Percentiles rank a stretch among this genome's conserved stretches.
Evolutionary conservation across 1,140 invertebrate genomes (phyloP).

Genomic region (Drosophila mayri): DNA sequence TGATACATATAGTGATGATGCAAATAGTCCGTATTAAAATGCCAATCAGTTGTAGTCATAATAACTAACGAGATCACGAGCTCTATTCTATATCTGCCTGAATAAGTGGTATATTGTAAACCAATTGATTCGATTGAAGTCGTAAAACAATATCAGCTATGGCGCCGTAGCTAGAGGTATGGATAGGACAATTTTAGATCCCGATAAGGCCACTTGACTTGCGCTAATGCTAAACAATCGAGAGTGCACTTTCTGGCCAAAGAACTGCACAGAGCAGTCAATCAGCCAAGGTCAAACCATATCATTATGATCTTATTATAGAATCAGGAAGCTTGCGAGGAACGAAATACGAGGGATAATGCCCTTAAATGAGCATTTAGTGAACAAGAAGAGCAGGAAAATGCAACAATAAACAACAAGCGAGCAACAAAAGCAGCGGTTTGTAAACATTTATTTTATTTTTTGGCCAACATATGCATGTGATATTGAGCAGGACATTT

Average conservation of each 20-base stretch:
- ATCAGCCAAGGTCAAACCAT: conserved; percentile 3
- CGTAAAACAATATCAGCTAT: conserved; percentile 44
- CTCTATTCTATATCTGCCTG: conserved; percentile 21
- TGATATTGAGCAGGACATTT: conserved; percentile 58
- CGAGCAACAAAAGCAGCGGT: conserved; percentile 20
- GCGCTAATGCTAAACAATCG: conserved; percentile 12
- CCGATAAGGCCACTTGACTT: conserved; percentile 28
- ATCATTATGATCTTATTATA: conserved; percentile 27
- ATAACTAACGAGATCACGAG: conserved; percentile 35
- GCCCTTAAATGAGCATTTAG: conserved; percentile 40
- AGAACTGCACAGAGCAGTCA: not conserved
- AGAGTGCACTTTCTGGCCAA: conserved; percentile 21
- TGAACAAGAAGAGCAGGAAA: conserved; percentile 30
- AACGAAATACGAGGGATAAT: conserved; percentile 45
- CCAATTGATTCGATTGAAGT: conserved; percentile 36
- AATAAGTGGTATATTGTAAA: conserved; percentile 1
- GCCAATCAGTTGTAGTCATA: not conserved
- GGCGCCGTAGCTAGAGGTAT: conserved; percentile 22
- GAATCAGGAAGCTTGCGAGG: conserved; percentile 37
- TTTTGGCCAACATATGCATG: conserved; percentile 1
- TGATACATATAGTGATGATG: not conserved
- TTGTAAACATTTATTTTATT: conserved; percentile 18
- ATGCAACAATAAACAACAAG: conserved; percentile 8
- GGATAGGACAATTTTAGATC: conserved; percentile 23
- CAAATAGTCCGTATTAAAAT: not conserved